phyloP scores from a whole-genome alignment of 2,888 invertebrate genomes.

The Erebia epiphron region DNA sequence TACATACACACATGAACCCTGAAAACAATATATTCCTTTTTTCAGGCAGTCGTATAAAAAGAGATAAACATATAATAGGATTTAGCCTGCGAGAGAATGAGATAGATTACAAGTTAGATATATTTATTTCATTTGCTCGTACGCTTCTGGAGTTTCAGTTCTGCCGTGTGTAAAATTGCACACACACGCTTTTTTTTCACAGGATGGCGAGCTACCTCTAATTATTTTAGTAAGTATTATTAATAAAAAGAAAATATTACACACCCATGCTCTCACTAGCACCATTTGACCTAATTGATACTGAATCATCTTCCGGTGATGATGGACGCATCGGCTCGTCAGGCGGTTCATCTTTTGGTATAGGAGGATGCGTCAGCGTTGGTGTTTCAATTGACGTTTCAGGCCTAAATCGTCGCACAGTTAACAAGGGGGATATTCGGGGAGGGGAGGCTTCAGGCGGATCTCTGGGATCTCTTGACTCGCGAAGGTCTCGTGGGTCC shows the following conservation, averaged over 20 bases:
- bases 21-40: too few relatives aligned
- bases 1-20: too few relatives aligned
- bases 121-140: too few relatives aligned
- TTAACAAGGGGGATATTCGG: constrained; percentile 75
- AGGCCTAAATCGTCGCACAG: constrained; percentile 73
- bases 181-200: too few relatives aligned
- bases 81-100: too few relatives aligned
- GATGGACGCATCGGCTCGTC: constrained; percentile 80
- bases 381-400: constrained; percentile 66
- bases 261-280: constrained; percentile 81
- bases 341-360: constrained; percentile 81
- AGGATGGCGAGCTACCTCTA: too few relatives aligned
- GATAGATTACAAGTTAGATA: too few relatives aligned
- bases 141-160: too few relatives aligned
- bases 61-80: too few relatives aligned
- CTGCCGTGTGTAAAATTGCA: too few relatives aligned
- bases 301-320: constrained; percentile 83
- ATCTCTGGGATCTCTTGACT: constrained; percentile 65
- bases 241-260: constrained; percentile 44
- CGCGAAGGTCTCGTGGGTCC: constrained; percentile 65
- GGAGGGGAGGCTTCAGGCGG: constrained; percentile 74
- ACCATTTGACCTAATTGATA: constrained; percentile 80
- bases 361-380: constrained; percentile 74
- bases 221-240: too few relatives aligned
- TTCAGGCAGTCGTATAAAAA: too few relatives aligned